Evolutionary conservation across 2,888 invertebrate genomes (phyloP), one percentile per base, ranked within the genome.

Genomic region (Helicoverpa assulta): DNA sequence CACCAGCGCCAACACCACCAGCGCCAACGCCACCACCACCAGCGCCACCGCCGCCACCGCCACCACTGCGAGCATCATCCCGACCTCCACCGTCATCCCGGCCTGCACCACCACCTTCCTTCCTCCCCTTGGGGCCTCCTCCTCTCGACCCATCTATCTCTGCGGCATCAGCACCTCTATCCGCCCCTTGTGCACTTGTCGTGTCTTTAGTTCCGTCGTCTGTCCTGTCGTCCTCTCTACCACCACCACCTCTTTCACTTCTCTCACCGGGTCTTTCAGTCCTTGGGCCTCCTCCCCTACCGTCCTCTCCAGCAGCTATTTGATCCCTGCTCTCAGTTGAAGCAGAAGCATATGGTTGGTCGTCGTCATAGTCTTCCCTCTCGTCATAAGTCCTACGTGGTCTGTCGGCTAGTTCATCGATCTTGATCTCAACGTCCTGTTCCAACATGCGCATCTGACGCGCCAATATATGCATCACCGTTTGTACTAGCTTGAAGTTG

Each of bases 381-480:
- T 21, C 33, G 5, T 40, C 40, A 43, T 54, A 18, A 16, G 26
- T 19, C 16, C 10, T 16, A 40, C 6, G 16, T 19, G 26, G 26
- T 16, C 16, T 53, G 14, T 53, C 0, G 7, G 10, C 64, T 40
- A 65, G 40, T 16, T 82, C 82, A 8, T 64, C 72, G 10, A 88
- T 69, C 66, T 83, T 83, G 5, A 94, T 83, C 70, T 93, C 92
- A 0, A 94, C 93, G 19, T 88, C 85, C 50, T 92, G 92, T 70
- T 92, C 89, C 1, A 94, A 83, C 76, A 94, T 59, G 0, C 93
- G 91, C 85, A 93, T 83, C 51, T 94, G 93, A 0, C 92, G 86
- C 14, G 94, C 94, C 33, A 95, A 69, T 52, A 94, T 92, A 55
- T 91, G 88, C 5, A 95, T 85, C 2, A 95, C 82, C 8, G 88